Evolutionary conservation across 2,113 vertebrate species (phyloP), one percentile per base, ranked within the genome.

Genomic region (Peromyscus polionotus): DNA sequence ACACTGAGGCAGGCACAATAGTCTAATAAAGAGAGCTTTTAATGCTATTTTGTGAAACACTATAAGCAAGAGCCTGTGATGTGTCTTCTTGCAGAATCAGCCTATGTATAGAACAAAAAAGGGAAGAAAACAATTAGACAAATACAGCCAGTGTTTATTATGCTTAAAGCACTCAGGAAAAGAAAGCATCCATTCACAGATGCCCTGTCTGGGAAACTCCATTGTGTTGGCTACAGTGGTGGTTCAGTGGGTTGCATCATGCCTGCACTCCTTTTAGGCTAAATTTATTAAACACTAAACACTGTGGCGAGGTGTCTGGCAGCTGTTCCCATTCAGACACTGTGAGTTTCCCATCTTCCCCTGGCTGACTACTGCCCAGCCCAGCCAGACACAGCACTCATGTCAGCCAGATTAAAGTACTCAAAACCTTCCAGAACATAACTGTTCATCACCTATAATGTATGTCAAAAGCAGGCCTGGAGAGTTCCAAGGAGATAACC

Each of bases 241-340:
- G 79, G 77, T 33, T 61, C 0, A 45, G 67, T 16, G 7, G 79
- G 26, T 14, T 61, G 54, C 17, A 42, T 45, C 10, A 3, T 16
- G 16, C 22, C 24, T 3, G 28, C 7, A 4, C 24, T 54, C 20
- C 84, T 94, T 88, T 59, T 57, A 72, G 26, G 33, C 12, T 86
- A 91, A 45, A 92, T 20, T 81, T 88, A 28, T 48, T 90, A 22
- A 90, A 68, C 80, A 68, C 72, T 45, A 68, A 96, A 91, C 39
- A 51, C 8, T 5, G 0, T 85, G 70, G 42, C 39, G 36, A 88
- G 70, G 19, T 57, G 61, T 26, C 51, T 19, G 54, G 86, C 68
- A 93, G 67, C 59, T 26, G 12, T 75, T 4, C 77, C 48, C 67
- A 14, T 39, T 91, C 63, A 83, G 88, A 87, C n/a, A 63, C 61